phyloP scores from a whole-genome alignment of 2,888 invertebrate genomes.

The Sminthurides aquaticus region DNA sequence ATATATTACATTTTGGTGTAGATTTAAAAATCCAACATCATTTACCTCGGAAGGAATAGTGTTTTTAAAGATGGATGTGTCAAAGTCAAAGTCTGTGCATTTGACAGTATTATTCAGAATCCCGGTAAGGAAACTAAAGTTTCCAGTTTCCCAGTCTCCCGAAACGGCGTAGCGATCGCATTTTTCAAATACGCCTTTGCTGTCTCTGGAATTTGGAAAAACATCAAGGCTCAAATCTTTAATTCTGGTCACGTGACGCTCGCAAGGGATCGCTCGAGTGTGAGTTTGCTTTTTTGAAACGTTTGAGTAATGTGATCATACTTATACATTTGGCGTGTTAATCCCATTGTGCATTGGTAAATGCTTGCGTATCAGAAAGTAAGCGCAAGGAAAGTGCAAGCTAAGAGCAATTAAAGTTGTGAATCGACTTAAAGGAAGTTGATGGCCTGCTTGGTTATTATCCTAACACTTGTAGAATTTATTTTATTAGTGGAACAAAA shows the following conservation, averaged over 20 bases:
- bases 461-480: no score
- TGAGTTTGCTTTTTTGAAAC: no score
- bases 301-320: no score
- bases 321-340: no score
- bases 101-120: slow-evolving; percentile 12
- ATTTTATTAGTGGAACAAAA: no score
- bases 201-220: slow-evolving; percentile 21
- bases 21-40: not conserved
- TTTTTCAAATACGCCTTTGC: slow-evolving; percentile 18
- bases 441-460: no score
- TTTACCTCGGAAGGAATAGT: slow-evolving; percentile 33
- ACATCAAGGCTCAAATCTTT: not conserved
- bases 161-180: slow-evolving; percentile 20
- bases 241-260: not conserved
- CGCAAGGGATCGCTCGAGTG: no score
- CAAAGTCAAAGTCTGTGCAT: slow-evolving; percentile 29
- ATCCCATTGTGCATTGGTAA: no score
- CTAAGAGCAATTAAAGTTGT: no score
- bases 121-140: slow-evolving; percentile 8
- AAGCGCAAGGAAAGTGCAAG: no score
- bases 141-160: slow-evolving; percentile 18
- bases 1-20: not conserved
- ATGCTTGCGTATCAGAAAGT: no score
- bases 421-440: no score
- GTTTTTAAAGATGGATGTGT: slow-evolving; percentile 35